A percentile compares a stretch with the other conserved stretches of the same genome.
Conservation (phyloP, 2,797 vertebrate genomes). For the Pipistrellus pipistrellus region DNA sequence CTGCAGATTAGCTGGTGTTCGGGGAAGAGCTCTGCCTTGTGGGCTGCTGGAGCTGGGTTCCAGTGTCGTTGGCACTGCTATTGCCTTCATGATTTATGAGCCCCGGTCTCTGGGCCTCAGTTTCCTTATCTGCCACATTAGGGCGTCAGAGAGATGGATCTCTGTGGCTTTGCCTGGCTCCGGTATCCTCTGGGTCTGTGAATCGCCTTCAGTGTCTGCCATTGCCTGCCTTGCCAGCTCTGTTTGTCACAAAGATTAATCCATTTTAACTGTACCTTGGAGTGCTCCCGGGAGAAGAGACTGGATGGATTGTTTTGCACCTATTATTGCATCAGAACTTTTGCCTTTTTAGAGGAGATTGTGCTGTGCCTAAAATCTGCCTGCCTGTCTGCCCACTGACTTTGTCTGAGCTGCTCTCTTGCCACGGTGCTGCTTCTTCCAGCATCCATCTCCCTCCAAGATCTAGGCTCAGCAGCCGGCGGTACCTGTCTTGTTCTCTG, state of each 20-base stretch:
- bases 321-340: conserved; percentile 85
- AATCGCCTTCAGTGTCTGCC: conserved; percentile 83
- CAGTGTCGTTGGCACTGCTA: neutral
- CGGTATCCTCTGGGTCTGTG: conserved; percentile 77
- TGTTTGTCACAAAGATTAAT: conserved; percentile 85
- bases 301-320: conserved; percentile 83
- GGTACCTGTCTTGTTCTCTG: conserved; percentile 85
- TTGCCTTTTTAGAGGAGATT: conserved; percentile 79
- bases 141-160: conserved; percentile 52
- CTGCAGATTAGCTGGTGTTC: neutral
- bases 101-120: conserved; percentile 66
- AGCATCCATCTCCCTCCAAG: conserved; percentile 79
- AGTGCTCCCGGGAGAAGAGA: conserved; percentile 80
- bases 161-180: conserved; percentile 69
- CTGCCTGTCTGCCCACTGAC: conserved; percentile 82
- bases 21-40: neutral
- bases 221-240: conserved; percentile 72
- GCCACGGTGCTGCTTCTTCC: conserved; percentile 77
- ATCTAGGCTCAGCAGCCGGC: conserved; percentile 79
- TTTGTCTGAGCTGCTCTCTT: conserved; percentile 79
- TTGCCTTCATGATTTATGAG: conserved; percentile 52
- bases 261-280: conserved; percentile 83
- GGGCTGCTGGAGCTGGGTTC: conserved; percentile 25
- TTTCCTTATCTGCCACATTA: conserved; percentile 71
- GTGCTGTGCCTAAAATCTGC: conserved; percentile 75